phyloP scores from a whole-genome alignment of 1,140 invertebrate species.

The Drosophila elegans region DNA sequence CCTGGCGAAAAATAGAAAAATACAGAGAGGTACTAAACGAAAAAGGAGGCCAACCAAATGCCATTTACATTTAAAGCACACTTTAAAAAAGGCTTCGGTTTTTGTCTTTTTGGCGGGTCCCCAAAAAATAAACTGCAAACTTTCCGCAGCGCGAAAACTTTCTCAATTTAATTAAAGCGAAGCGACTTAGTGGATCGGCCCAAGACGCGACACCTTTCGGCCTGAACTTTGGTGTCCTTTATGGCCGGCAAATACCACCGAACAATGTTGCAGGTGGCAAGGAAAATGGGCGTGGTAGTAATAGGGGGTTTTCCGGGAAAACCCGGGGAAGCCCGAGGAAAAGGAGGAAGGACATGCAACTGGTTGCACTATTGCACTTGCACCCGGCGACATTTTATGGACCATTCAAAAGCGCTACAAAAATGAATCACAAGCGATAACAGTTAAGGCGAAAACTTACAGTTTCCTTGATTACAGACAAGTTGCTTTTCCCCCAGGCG shows the following conservation, averaged over 20 bases:
- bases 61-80: conserved; percentile 71
- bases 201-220: conserved; percentile 21
- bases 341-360: conserved; percentile 48
- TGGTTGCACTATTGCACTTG: conserved; percentile 62
- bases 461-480: conserved; percentile 68
- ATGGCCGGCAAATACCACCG: conserved; percentile 20
- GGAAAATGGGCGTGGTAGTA: too few relatives aligned
- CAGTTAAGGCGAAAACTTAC: conserved; percentile 57
- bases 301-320: background rate
- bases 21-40: background rate
- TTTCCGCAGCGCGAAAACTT: conserved; percentile 56
- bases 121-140: conserved; percentile 45
- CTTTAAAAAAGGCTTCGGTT: background rate
- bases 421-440: conserved; percentile 72
- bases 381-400: conserved; percentile 60
- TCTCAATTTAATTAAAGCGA: conserved; percentile 72
- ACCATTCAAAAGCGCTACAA: conserved; percentile 59
- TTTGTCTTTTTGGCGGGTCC: conserved; percentile 8
- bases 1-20: conserved; percentile 32
- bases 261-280: conserved; percentile 25
- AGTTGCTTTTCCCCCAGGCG: conserved; percentile 17
- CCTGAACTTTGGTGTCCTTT: conserved; percentile 44
- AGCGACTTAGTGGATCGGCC: conserved; percentile 31
- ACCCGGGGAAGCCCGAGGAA: background rate
- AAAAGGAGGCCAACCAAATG: conserved; percentile 62